Conservation (phyloP, 64 coral and sea anemone species). For the Astreopora myriophthalma region DNA sequence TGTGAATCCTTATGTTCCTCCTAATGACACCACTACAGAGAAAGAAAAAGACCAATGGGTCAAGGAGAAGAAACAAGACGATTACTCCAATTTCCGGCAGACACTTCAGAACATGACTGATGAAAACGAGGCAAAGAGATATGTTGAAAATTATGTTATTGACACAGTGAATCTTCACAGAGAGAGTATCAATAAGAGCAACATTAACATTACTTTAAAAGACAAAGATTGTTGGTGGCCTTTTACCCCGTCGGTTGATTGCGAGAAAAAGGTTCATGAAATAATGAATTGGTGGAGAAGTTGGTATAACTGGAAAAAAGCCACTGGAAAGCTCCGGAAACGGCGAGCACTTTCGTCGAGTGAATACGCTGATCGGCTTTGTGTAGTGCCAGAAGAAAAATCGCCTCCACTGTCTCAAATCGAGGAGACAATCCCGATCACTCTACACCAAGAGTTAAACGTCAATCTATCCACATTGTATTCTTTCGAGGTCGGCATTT, state of each 20-base stretch:
- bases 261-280: neutral
- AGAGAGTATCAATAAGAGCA: no score
- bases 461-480: neutral
- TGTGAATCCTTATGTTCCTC: neutral
- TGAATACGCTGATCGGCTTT: neutral
- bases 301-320: neutral
- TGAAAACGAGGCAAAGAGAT: neutral
- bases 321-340: neutral
- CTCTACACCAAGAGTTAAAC: neutral
- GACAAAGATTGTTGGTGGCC: neutral
- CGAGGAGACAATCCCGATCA: neutral
- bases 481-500: conserved; percentile 5
- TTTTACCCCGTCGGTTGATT: neutral
- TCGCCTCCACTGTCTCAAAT: neutral
- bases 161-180: no score
- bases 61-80: no score
- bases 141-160: no score
- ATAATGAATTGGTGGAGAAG: neutral
- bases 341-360: neutral
- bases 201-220: no score
- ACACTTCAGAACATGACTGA: neutral
- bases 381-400: neutral
- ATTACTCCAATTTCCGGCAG: no score
- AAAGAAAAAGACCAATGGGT: neutral
- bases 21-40: neutral